A percentile compares a stretch with the other conserved stretches of the same genome.
These are phyloP conservation scores for Serilophus lunatus DNA, from an alignment of 2,113 vertebrate genomes.

Conservation along the genomic window DNA sequence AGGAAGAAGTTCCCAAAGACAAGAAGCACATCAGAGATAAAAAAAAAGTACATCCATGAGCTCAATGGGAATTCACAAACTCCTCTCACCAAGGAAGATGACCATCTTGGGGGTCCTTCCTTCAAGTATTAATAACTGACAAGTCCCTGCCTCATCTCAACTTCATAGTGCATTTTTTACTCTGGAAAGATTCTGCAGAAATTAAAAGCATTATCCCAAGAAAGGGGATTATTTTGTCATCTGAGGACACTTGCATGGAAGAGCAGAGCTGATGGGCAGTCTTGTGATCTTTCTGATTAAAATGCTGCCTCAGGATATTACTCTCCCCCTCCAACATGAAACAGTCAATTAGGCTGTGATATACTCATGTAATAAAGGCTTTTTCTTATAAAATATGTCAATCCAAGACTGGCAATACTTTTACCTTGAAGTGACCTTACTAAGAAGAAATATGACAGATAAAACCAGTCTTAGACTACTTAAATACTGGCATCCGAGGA, in stretches of 20 bases:
- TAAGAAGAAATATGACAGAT: not conserved
- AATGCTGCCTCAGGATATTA: conserved; percentile 32
- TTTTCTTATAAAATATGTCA: conserved; percentile 29
- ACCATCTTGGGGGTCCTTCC: not conserved
- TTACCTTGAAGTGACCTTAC: conserved; percentile 14
- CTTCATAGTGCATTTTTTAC: not conserved
- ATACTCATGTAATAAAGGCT: conserved; percentile 21
- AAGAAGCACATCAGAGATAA: not conserved
- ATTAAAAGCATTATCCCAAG: not conserved
- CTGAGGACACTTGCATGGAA: not conserved
- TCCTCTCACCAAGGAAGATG: not conserved
- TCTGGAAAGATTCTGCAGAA: not conserved
- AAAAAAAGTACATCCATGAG: not conserved
- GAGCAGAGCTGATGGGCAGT: not conserved
- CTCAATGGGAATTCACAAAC: not conserved
- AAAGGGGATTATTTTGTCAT: conserved; percentile 29
- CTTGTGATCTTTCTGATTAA: conserved; percentile 36
- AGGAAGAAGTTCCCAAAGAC: not conserved
- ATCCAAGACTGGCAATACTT: not conserved
- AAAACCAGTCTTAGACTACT: conserved; percentile 13
- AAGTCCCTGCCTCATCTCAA: not conserved
- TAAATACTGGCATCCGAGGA: not conserved
- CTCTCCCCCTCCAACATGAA: not conserved
- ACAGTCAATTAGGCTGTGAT: conserved; percentile 47
- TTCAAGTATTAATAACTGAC: not conserved